These are phyloP conservation scores for Danio aesculapii DNA, from an alignment of 2,797 vertebrate species.

Conservation along the genomic window DNA sequence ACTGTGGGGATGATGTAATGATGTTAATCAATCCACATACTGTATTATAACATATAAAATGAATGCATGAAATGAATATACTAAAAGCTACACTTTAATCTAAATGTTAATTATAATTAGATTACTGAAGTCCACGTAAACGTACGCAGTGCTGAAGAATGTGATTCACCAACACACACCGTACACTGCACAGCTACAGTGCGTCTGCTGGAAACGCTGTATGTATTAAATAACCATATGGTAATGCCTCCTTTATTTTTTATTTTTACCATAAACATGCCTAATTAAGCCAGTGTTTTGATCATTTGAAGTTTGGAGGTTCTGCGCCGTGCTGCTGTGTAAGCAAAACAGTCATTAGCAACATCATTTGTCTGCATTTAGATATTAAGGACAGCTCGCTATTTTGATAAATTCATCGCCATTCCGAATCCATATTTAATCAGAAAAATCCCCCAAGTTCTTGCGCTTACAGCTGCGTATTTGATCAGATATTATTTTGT, in stretches of 20 bases:
- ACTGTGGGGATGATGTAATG: too few relatives aligned
- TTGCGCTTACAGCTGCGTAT: conserved; percentile 69
- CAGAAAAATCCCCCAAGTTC: conserved; percentile 54
- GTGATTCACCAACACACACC: too few relatives aligned
- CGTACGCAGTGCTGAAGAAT: too few relatives aligned
- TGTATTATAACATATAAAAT: too few relatives aligned
- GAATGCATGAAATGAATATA: too few relatives aligned
- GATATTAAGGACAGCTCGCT: conserved; percentile 71
- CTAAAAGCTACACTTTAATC: too few relatives aligned
- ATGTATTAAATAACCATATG: not conserved
- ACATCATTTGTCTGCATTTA: conserved; percentile 66
- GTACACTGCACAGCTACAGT: too few relatives aligned
- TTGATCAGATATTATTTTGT: conserved; percentile 71
- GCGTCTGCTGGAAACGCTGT: too few relatives aligned
- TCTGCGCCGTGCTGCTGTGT: conserved; percentile 3
- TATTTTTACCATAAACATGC: not conserved
- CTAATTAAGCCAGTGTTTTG: conserved; percentile 10
- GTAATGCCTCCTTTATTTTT: not conserved
- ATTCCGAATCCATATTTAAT: conserved; percentile 64
- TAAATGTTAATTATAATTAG: too few relatives aligned
- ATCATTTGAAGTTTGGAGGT: conserved; percentile 13
- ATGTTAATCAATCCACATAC: too few relatives aligned
- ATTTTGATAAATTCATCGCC: conserved; percentile 61
- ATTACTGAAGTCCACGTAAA: too few relatives aligned
- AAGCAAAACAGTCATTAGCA: conserved; percentile 65